Evolutionary conservation across 2,113 vertebrate species (phyloP), one percentile per base, ranked within the genome.

Genomic region (Menura novaehollandiae): DNA sequence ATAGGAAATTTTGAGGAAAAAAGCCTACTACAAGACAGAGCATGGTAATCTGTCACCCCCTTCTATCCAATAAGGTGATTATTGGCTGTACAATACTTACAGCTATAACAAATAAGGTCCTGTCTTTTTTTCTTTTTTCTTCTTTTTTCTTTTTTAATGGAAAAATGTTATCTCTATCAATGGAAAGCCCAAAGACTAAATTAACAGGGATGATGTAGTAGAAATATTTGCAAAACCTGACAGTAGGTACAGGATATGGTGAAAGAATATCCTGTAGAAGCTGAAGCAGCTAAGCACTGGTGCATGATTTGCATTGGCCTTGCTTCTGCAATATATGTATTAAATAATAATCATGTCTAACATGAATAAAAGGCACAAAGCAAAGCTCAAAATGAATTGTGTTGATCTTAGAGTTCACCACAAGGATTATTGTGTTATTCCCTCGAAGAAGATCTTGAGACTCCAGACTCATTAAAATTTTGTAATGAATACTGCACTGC

Each of bases 101-200:
- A 86, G 11, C 14, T 49, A 7, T 32, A 59, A 20, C 35, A 93
- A 72, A 49, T 41, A 80, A 8, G 5, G 28, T 60, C 28, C 13
- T n/a, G 27, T 11, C 5, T 1, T 22, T n/a, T 60, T 52, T 11
- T 22, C 28, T 59, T 73, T 47, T 14, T 30, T 1, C 15, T 0
- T 35, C n/a, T 6, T 17, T 17, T 21, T 30, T 43, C 43, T 62
- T 71, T 86, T 83, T 58, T 10, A 15, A 24, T 55, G 49, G 28
- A 47, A 56, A 46, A 62, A 13, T 5, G 2, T 58, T 91, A 47
- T 71, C 21, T 78, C 47, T 72, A 9, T 75, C 26, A 21, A 13
- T 53, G 32, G 51, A 58, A 79, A 67, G 20, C 20, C n/a, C 8
- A 17, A 60, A 82, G 52, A 63, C 27, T 67, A 60, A 85, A 75